Evolutionary conservation across 2,888 invertebrate species (phyloP), one percentile per base, ranked within the genome.

Genomic region (Belgica antarctica): DNA sequence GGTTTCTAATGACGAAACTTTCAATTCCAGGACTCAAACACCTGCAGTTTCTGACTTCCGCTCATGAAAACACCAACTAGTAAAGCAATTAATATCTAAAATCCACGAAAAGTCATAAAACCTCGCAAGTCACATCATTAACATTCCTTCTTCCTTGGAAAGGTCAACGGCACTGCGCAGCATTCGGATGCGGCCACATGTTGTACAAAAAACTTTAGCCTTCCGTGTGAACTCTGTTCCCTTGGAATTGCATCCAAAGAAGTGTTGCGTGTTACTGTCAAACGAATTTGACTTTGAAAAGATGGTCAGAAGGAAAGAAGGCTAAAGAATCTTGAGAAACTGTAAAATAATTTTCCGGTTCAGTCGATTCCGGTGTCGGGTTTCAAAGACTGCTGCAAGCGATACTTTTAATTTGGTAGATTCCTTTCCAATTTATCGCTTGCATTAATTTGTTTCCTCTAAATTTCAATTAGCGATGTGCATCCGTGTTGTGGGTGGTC

Each of bases 281-380:
- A 4, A 59, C 5, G 12, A 7, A 3, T 1, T 57, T 5, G 19
- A 15, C 4, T 24, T 22, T 3, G n/a, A 59, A 5, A 12, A 52
- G 22, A 59, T 59, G 59, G 59, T 25, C 59, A 59, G 22, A 59
- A 59, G n/a, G 27, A 25, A n/a, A n/a, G n/a, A 59, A 52, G 52
- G 52, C 41, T 5, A 5, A 52, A n/a, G 46, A 46, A 22, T 4
- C 25, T 25, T n/a, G n/a, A 65, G 65, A 47, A 68, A 68, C 68
- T 68, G 68, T 68, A 68, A 61, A 62, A 72, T 71, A 70, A 71
- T 71, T 72, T 73, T 73, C 73, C 73, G 73, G 73, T 73, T 68
- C 25, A 68, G 63, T 52, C 52, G 22, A 72, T 71, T 72, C 72
- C 71, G 69, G 71, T 72, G 61, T 72, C 71, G 71, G 27, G 66